A percentile compares a stretch with the other conserved stretches of the same genome.
phyloP scores from a whole-genome alignment of 35 echinoderm and acorn worm species.

The Holothuria glaberrima region DNA sequence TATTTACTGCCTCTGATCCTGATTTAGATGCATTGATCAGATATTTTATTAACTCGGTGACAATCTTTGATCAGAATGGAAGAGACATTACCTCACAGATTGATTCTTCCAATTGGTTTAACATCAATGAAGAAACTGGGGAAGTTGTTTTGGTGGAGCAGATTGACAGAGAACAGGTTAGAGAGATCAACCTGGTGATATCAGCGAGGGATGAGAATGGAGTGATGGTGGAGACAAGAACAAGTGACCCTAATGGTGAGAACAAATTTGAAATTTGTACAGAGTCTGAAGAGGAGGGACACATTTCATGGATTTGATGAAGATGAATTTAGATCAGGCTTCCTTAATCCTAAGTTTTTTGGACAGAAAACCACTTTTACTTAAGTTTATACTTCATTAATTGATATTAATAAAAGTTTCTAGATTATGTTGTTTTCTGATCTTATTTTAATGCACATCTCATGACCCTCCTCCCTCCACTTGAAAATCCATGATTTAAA shows the following conservation, averaged over 20 bases:
- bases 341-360: background rate
- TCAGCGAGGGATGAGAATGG: conserved; percentile 49
- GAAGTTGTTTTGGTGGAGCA: conserved; percentile 66
- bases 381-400: background rate
- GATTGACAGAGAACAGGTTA: conserved; percentile 45
- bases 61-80: conserved; percentile 15
- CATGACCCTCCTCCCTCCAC: no score
- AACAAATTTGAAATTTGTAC: no score
- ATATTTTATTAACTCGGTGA: conserved; percentile 10
- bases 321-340: background rate
- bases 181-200: conserved; percentile 31
- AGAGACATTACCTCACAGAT: conserved; percentile 17
- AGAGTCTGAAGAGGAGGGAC: no score
- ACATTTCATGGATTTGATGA: no score
- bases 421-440: background rate
- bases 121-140: conserved; percentile 28
- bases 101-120: conserved; percentile 20
- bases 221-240: background rate
- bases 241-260: conserved; percentile 55
- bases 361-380: no score
- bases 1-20: conserved; percentile 66
- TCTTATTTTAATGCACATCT: no score
- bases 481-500: no score
- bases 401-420: background rate
- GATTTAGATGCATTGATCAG: conserved; percentile 53